Conservation (phyloP, 2,113 vertebrate species). For the Muntiacus muntjak region DNA sequence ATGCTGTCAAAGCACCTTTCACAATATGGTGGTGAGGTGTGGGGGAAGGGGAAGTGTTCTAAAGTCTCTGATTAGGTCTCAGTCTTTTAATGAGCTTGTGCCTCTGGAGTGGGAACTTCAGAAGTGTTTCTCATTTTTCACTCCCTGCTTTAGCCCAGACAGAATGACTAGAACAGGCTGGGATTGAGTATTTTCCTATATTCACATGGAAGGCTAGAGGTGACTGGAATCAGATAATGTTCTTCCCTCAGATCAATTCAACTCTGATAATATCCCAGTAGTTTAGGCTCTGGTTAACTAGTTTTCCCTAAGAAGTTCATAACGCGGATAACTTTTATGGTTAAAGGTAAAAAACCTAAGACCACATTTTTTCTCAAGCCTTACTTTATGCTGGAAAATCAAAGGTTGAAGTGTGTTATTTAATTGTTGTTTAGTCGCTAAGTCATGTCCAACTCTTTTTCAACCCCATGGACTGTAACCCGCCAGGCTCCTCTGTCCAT, state of each 20-base stretch:
- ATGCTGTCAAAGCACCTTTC: not conserved
- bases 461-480: not conserved
- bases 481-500: not conserved
- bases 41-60: not conserved
- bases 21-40: not conserved
- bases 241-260: not conserved
- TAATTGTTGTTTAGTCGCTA: not conserved
- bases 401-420: not conserved
- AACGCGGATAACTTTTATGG: not conserved
- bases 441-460: not conserved
- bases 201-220: not conserved
- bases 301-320: not conserved
- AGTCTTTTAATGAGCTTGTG: not conserved
- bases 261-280: not conserved
- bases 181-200: not conserved
- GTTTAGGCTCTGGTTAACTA: not conserved
- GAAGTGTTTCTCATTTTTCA: not conserved
- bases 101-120: not conserved
- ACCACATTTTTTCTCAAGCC: not conserved
- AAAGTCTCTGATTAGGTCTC: not conserved
- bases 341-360: not conserved
- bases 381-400: not conserved
- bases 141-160: not conserved
- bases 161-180: not conserved
- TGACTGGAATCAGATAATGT: not conserved